These are phyloP conservation scores for Notospermus geniculatus DNA, from an alignment of 1,140 invertebrate species.

Conservation along the genomic window DNA sequence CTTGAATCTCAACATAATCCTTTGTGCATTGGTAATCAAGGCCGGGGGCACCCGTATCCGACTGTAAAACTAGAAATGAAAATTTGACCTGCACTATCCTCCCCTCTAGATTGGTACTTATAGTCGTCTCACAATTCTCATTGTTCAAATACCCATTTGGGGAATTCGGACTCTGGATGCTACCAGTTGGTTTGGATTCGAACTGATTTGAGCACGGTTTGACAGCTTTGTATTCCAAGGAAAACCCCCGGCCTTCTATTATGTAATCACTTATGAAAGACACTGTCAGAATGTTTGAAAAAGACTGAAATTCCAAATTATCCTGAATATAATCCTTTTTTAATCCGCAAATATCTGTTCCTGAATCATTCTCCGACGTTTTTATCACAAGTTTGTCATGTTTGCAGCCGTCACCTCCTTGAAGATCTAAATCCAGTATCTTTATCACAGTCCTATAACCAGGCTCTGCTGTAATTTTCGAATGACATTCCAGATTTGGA, in stretches of 20 bases:
- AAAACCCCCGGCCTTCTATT: constrained; percentile 22
- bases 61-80: constrained; percentile 22
- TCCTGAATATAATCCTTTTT: constrained; percentile 9
- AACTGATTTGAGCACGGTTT: constrained; percentile 27
- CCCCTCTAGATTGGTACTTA: constrained; percentile 10
- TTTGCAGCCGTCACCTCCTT: not conserved
- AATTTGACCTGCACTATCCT: constrained; percentile 25
- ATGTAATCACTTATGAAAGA: constrained; percentile 19
- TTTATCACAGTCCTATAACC: constrained; percentile 8
- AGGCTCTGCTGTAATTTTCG: not conserved
- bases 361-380: not conserved
- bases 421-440: constrained; percentile 9
- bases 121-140: constrained; percentile 24
- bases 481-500: constrained; percentile 15
- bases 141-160: constrained; percentile 27
- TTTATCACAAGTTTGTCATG: constrained; percentile 8
- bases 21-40: constrained; percentile 19
- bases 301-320: constrained; percentile 13
- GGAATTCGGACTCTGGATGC: constrained; percentile 20
- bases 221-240: constrained; percentile 18
- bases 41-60: constrained; percentile 13
- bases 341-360: not conserved
- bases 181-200: constrained; percentile 11
- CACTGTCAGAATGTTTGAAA: constrained; percentile 14
- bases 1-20: constrained; percentile 30